phyloP scores from a whole-genome alignment of 2,888 invertebrate genomes.

The Lochmaea crataegi region DNA sequence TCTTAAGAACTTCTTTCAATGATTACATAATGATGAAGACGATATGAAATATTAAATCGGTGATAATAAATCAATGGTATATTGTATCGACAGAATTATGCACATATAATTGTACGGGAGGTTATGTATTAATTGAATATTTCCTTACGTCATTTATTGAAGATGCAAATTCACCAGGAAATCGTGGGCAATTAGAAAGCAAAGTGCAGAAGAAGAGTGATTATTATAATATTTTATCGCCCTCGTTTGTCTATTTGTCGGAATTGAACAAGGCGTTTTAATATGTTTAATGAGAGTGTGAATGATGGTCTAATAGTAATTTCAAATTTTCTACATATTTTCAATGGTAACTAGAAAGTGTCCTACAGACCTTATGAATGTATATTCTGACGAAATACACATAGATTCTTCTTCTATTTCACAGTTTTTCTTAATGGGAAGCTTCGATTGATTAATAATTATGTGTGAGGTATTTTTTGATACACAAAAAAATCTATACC shows the following conservation, averaged over 20 bases:
- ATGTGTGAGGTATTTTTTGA: too few species aligned
- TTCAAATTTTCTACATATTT: neutral
- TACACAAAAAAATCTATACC: too few species aligned
- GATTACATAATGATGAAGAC: neutral
- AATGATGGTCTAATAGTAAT: neutral
- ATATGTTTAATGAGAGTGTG: constrained; percentile 1
- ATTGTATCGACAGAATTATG: neutral
- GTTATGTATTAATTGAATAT: neutral
- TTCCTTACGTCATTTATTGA: neutral
- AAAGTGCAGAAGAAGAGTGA: constrained; percentile 46
- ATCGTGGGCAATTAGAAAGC: constrained; percentile 52
- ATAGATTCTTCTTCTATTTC: too few species aligned
- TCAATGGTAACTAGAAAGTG: neutral
- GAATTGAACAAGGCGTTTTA: constrained; percentile 40
- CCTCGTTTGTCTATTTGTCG: constrained; percentile 51
- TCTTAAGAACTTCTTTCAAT: neutral
- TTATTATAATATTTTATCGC: constrained; percentile 52
- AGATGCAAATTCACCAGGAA: constrained; percentile 37
- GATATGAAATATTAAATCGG: neutral
- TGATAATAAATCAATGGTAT: neutral
- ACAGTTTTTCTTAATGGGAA: too few species aligned
- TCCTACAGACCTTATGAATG: too few species aligned
- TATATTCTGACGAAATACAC: too few species aligned
- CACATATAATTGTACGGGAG: neutral
- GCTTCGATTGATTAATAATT: too few species aligned